Evolutionary conservation across 2,797 vertebrate genomes (phyloP), one percentile per base, ranked within the genome.

Genomic region (Florisuga fusca): DNA sequence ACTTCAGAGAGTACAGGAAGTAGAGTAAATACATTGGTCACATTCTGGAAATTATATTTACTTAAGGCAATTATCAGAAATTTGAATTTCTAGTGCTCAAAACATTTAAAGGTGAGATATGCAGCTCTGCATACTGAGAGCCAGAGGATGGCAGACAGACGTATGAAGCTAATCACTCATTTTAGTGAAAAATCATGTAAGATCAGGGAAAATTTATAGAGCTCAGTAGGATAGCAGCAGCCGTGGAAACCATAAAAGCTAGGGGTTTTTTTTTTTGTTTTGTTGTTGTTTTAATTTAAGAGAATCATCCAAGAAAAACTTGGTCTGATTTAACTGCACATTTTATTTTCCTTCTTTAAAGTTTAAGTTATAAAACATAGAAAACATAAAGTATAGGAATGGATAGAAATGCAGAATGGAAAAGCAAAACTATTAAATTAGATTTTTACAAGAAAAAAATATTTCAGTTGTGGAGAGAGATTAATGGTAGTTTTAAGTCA

Each of bases 401-500:
- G 22, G 41, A 69, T 38, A 27, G 22, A 85, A 84, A 83, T 45
- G 9, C 11, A 73, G 34, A 22, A 84, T 20, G 54, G 50, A 63
- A 87, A 87, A 58, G 18, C 13, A 82, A 85, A 83, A 17, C 19
- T 85, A 53, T 67, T 74, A 87, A 93, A 77, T 71, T n/a, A 83
- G 33, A 12, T 80, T 93, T 92, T 74, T 48, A 74, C 66, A 83
- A 31, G 10, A 83, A 93, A 82, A 81, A 94, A 64, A 36, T 57
- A 54, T 76, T 87, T 83, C 19, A 36, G 38, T 69, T 3, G 0
- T n/a, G 22, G 21, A 43, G 23, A 69, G 31, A 83, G 34, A 91
- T 68, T 68, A 93, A 78, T 0, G 1, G 20, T 38, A 91, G 26
- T 75, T 94, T 80, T 48, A 71, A 80, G 48, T 80, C n/a, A 67